Conservation (phyloP, 2,888 invertebrate species). For the Drosophila barbarae region DNA sequence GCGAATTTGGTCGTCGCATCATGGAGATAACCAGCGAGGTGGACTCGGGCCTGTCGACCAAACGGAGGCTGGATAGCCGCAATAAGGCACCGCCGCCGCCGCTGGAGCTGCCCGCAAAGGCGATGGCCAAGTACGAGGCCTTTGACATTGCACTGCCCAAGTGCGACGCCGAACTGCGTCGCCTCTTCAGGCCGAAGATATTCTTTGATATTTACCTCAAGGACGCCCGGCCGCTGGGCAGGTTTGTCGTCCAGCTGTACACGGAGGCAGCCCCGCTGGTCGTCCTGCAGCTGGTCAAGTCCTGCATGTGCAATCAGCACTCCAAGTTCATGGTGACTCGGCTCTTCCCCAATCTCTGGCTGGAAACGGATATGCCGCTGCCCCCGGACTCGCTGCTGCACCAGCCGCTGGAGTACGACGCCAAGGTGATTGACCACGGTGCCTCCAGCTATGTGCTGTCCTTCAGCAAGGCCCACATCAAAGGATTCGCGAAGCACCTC, state of each 20-base stretch:
- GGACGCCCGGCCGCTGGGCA: conserved; percentile 58
- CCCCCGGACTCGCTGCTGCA: conserved; percentile 26
- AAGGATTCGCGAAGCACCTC: conserved; percentile 50
- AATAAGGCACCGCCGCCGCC: background rate
- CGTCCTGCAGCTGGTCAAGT: conserved; percentile 55
- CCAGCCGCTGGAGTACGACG: conserved; percentile 57
- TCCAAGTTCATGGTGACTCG: conserved; percentile 49
- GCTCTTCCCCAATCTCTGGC: conserved; percentile 65
- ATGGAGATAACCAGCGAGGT: conserved; percentile 43
- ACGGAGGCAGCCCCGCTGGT: conserved; percentile 69
- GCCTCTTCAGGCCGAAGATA: conserved; percentile 63
- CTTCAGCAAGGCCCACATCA: conserved; percentile 48
- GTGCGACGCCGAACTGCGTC: conserved; percentile 39
- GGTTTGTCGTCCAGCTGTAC: conserved; percentile 65
- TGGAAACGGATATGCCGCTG: conserved; percentile 55
- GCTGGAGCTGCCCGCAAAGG: conserved; percentile 14
- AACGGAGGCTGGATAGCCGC: background rate
- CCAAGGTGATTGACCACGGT: conserved; percentile 56
- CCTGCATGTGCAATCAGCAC: conserved; percentile 47
- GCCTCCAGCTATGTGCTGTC: conserved; percentile 49
- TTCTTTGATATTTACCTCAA: conserved; percentile 63
- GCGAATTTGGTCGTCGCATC: conserved; percentile 46
- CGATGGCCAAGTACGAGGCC: conserved; percentile 49
- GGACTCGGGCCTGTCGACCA: conserved; percentile 42
- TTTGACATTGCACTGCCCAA: conserved; percentile 44